phyloP scores from a whole-genome alignment of 2,797 vertebrate genomes.

The Graptemys geographica region DNA sequence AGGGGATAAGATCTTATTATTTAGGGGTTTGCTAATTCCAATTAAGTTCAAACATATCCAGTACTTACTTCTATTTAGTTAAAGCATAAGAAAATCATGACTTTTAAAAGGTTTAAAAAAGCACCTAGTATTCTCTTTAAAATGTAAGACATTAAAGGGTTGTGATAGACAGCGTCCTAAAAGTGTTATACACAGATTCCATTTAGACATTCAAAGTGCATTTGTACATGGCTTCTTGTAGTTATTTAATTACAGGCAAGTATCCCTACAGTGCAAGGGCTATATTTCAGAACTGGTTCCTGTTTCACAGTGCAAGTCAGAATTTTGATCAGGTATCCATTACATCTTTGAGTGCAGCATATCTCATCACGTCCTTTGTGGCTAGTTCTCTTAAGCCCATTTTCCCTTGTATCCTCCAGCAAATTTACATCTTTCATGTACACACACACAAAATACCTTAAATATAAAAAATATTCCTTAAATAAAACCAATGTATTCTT shows the following conservation, averaged over 20 bases:
- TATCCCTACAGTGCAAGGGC: background rate
- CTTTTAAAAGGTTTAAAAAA: background rate
- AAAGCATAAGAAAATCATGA: background rate
- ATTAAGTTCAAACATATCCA: background rate
- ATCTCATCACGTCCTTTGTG: background rate
- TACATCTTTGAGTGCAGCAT: fast-evolving
- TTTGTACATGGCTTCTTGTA: background rate
- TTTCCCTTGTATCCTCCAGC: background rate
- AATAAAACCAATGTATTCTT: slow-evolving; percentile 26
- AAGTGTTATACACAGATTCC: background rate
- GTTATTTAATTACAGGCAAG: background rate
- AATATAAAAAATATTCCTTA: background rate
- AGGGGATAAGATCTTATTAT: background rate
- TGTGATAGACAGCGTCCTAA: background rate
- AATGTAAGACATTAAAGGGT: background rate
- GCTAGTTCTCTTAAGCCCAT: background rate
- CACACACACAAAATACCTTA: background rate
- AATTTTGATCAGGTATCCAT: fast-evolving
- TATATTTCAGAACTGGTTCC: background rate
- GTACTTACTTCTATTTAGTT: background rate
- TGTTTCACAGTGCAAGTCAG: fast-evolving
- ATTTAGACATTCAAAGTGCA: background rate
- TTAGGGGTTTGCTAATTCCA: background rate
- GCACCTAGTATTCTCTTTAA: background rate
- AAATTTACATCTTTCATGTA: background rate